Evolutionary conservation across 1,140 invertebrate species (phyloP).

Genomic region (Drosophila orena): DNA sequence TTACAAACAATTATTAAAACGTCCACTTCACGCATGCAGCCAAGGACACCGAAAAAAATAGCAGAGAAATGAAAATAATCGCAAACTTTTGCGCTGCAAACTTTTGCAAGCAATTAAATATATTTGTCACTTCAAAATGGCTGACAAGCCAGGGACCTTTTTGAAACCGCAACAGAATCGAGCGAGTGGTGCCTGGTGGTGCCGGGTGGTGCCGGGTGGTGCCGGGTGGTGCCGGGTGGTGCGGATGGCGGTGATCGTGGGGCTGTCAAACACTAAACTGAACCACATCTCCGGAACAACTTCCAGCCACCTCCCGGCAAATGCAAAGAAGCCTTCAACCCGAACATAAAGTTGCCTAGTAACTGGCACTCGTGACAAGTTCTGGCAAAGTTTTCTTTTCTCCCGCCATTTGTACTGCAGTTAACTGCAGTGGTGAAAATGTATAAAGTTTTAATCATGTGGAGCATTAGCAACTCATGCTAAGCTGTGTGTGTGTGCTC

Average conservation of each 20-base stretch:
- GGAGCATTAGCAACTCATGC: constrained; percentile 41
- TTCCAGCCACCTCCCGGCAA: constrained; percentile 43
- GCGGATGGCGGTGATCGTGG: constrained; percentile 24
- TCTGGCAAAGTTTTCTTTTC: constrained; percentile 40
- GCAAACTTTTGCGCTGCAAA: constrained; percentile 62
- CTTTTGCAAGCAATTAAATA: constrained; percentile 78
- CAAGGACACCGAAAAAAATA: constrained; percentile 15
- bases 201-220: too few relatives aligned
- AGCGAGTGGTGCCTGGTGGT: neutral
- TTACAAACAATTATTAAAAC: constrained; percentile 69
- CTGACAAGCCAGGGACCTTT: constrained; percentile 68
- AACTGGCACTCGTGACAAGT: constrained; percentile 58
- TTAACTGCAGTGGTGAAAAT: constrained; percentile 53
- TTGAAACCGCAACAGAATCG: constrained; percentile 51
- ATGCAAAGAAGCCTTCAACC: constrained; percentile 63
- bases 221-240: constrained; percentile 10
- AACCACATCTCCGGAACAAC: constrained; percentile 51
- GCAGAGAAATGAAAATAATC: constrained; percentile 34
- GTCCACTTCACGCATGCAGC: constrained; percentile 68
- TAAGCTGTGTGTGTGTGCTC: neutral
- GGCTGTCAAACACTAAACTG: constrained; percentile 76
- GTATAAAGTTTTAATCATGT: constrained; percentile 72
- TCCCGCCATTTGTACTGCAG: constrained; percentile 24
- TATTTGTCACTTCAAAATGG: constrained; percentile 76
- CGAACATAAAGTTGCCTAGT: constrained; percentile 56